Evolutionary conservation across 2,113 vertebrate genomes (phyloP).

Genomic region (Galbula dea): DNA sequence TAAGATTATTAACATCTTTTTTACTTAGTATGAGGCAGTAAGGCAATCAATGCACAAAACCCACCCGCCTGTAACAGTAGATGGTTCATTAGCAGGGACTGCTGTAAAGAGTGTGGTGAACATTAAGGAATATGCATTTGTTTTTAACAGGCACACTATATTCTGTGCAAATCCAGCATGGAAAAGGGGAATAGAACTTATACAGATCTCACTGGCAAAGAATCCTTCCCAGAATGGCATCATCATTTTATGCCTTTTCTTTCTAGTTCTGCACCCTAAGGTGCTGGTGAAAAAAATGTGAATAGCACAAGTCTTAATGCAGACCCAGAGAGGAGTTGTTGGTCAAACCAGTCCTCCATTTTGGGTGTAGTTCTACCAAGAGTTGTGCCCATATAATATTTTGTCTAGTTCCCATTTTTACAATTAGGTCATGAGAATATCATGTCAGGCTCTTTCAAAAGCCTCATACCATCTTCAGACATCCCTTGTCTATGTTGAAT

Average conservation of each 20-base stretch:
- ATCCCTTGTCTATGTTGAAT: not conserved
- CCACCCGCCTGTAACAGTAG: not conserved
- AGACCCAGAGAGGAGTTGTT: not conserved
- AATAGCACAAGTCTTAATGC: not conserved
- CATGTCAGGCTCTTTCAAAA: not conserved
- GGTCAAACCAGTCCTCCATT: not conserved
- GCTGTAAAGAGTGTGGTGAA: not conserved
- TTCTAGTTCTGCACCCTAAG: not conserved
- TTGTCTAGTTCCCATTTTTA: not conserved
- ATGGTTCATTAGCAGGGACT: conserved; percentile 16
- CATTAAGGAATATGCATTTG: not conserved
- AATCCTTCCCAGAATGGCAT: not conserved
- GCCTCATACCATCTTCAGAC: not conserved
- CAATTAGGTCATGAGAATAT: not conserved
- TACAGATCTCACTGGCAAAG: not conserved
- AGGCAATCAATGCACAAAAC: conserved; percentile 2
- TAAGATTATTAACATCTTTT: conserved; percentile 23
- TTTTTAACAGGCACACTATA: not conserved
- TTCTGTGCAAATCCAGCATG: not conserved
- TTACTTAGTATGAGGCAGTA: conserved; percentile 5
- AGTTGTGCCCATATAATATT: not conserved
- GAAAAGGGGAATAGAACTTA: not conserved
- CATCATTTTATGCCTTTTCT: not conserved
- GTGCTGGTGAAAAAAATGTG: not conserved
- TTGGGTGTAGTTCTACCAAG: not conserved